These are phyloP conservation scores for Anthrax anthrax DNA, from an alignment of 2,888 invertebrate species.

Conservation along the genomic window DNA sequence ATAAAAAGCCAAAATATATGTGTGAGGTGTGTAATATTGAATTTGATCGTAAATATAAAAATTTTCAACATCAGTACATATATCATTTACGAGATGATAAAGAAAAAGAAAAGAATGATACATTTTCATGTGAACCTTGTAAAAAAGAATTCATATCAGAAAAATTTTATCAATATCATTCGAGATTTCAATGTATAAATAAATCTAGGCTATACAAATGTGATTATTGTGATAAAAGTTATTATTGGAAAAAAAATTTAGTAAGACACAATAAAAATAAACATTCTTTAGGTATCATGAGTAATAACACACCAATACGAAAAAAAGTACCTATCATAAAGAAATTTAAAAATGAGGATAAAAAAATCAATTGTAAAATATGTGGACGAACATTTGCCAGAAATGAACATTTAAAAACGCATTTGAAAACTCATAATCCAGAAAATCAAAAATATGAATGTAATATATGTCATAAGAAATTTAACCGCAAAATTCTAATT, in stretches of 20 bases:
- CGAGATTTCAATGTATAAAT: no score
- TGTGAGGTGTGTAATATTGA: conserved; percentile 20
- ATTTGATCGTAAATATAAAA: conserved; percentile 24
- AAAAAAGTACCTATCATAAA: conserved; percentile 25
- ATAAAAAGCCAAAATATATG: no score
- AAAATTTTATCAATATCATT: no score
- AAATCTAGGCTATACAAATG: no score
- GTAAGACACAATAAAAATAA: no score
- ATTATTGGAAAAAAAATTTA: no score
- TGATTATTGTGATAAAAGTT: no score
- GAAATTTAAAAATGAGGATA: conserved; percentile 37
- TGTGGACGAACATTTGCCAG: conserved; percentile 51
- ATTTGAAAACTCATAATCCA: conserved; percentile 46
- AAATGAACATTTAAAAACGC: conserved; percentile 45
- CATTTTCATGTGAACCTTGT: no score
- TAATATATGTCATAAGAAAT: conserved; percentile 42
- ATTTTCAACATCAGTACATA: neutral
- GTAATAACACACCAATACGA: conserved; percentile 16
- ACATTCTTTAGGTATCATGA: no score
- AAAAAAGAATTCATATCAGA: no score
- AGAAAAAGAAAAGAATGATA: no score
- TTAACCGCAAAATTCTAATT: conserved; percentile 43
- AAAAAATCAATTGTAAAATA: conserved; percentile 41
- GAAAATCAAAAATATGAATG: conserved; percentile 41
- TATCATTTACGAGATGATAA: no score